Base-by-base conservation (phyloP, 2,797 vertebrate genomes). In the Choloepus didactylus region DNA sequence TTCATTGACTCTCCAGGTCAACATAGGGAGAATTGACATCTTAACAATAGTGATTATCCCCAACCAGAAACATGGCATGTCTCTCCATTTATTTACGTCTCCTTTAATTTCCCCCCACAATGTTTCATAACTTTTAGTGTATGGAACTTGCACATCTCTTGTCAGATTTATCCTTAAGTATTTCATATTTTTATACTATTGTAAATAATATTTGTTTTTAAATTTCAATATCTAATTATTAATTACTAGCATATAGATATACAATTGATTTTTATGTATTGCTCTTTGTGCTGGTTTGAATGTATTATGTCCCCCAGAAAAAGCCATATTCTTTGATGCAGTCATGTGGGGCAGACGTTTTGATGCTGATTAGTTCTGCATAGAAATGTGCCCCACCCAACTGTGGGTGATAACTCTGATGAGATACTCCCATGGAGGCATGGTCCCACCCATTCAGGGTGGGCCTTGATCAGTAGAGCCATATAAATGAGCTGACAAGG, bases 41-140 rank as follows among this genome's bases (percentile, higher is more conserved):
- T 96, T 88, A 67, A 93, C 27, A 44, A 16, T 84, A 88, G 19
- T 60, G 56, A 60, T 85, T 89, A 18, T 79, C 79, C 60, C 49
- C 87, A 75, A 69, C 72, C 46, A 70, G 56, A 10, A n/a, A 66
- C 27, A 76, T 76, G 9, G 16, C 64, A 15, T 82, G n/a, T 49
- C 38, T 81, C 44, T 89, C 31, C 21, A 76, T 76, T 81, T 85
- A 70, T 70, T 66, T 94, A 91, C 38, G 56, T 81, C 27, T 85
- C 18, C 49, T 85, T 64, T 62, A 69, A 70, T 76, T 91, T 85
- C 60, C 91, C 38, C 69, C 60, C 81, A 35, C 76, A 69, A 0
- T 62, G 14, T 62, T 76, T 87, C 76, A 0, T 31, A 87, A 51
- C 59, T 95, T 94, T 94, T 81, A 51, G 2, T 85, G 0, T 46